Percentiles rank a stretch among this genome's conserved stretches.
phyloP scores from a whole-genome alignment of 2,888 invertebrate species.

The Galeopsomyia nigrocyanea region DNA sequence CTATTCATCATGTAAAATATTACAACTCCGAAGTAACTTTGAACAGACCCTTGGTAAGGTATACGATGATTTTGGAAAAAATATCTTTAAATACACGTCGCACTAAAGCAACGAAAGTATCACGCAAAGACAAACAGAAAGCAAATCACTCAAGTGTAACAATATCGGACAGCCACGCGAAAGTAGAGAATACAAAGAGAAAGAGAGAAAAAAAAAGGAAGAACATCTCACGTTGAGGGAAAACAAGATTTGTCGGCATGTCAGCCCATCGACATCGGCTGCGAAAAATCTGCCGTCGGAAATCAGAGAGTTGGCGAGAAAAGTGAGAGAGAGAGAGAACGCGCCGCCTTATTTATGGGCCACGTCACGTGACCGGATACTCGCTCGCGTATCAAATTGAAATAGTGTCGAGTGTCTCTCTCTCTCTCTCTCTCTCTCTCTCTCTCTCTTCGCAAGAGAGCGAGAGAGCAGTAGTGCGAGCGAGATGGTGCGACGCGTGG shows the following conservation, averaged over 20 bases:
- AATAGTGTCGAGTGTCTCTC: conserved; percentile 41
- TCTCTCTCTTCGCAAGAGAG: neutral
- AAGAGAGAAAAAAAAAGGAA: too few species aligned
- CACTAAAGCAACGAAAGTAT: too few species aligned
- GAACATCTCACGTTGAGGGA: too few species aligned
- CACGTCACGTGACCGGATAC: conserved; percentile 39
- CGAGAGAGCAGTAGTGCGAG: neutral
- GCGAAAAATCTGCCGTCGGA: conserved; percentile 35
- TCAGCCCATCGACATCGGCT: neutral
- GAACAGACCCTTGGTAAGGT: too few species aligned
- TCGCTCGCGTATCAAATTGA: conserved; percentile 41
- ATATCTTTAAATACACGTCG: too few species aligned
- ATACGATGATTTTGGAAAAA: too few species aligned
- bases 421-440: neutral
- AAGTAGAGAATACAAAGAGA: neutral
- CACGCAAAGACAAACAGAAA: neutral
- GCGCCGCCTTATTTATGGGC: conserved; percentile 36
- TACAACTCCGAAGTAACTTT: too few species aligned
- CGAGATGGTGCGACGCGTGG: neutral
- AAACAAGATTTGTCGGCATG: neutral
- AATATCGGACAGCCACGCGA: conserved; percentile 9
- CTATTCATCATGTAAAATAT: too few species aligned
- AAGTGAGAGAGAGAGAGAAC: too few species aligned
- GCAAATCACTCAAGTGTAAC: conserved; percentile 24
- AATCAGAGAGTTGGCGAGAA: conserved; percentile 30